phyloP scores from a whole-genome alignment of 37 sponge, comb jelly and placozoan species.

The Halisarca cf. caerulea region DNA sequence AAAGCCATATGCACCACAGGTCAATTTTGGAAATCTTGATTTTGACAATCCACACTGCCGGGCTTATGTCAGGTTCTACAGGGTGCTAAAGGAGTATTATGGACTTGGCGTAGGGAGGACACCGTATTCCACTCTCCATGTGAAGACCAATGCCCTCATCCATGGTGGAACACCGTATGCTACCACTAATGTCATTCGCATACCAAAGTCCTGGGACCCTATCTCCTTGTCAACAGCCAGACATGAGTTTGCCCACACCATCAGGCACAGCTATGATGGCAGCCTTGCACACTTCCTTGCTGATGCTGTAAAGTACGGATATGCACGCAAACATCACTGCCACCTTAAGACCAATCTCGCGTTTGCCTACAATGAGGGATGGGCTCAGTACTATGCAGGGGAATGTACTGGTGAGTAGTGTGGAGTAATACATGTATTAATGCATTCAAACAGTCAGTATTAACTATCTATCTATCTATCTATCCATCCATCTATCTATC shows the following conservation, averaged over 20 bases:
- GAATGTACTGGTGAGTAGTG: neutral
- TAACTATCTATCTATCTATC: no score
- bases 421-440: no score
- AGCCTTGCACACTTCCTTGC: conserved; percentile 8
- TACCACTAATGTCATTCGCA: neutral
- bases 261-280: conserved; percentile 38
- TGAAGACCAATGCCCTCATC: neutral
- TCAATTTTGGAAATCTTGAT: conserved; percentile 8
- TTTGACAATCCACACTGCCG: conserved; percentile 29
- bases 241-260: conserved; percentile 39
- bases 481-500: no score
- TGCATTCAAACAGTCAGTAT: no score
- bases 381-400: conserved; percentile 36
- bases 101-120: neutral
- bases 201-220: neutral
- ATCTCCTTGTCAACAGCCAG: neutral
- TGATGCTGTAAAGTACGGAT: conserved; percentile 17
- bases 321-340: neutral
- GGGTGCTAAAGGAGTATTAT: conserved; percentile 9
- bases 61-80: conserved; percentile 1
- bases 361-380: conserved; percentile 47
- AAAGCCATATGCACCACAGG: neutral
- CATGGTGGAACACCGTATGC: conserved; percentile 34
- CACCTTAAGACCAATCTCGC: conserved; percentile 4
- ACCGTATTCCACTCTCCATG: neutral